Evolutionary conservation across 2,888 invertebrate genomes (phyloP), one percentile per base, ranked within the genome.

Genomic region (Hedychridium roseum): DNA sequence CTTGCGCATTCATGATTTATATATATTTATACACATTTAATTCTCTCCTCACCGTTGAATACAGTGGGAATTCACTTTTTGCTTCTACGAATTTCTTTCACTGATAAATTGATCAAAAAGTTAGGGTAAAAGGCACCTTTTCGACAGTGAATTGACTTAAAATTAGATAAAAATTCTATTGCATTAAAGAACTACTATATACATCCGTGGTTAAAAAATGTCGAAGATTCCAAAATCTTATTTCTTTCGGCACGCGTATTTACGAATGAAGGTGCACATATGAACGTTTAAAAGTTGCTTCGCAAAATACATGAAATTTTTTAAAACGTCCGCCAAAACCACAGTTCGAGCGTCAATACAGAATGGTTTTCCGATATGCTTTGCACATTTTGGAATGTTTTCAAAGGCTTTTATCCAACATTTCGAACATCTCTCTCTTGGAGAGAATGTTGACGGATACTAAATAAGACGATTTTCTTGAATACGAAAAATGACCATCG

Each of bases 171-270:
- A 71, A 73, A 73, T 75, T 68, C 72, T 68, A 66, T 68, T 68
- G 68, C 56, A 61, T 70, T 70, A 73, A 67, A 67, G 63, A 68
- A 68, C 76, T 76, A 76, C 71, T 78, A 78, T 77, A 68, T 78
- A 77, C 78, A 78, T 18, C 58, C 53, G 42, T 55, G 53, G 55
- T 36, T 49, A 60, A 60, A 67, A 63, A 50, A 63, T 66, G 66
- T 50, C 55, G 42, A 60, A 63, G 56, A 61, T 63, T 57, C 59
- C 58, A 59, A 57, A 60, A 60, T 55, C 38, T 55, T 56, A 50
- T 62, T 47, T 54, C 52, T 41, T 53, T 54, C 53, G 31, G 54
- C 43, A 57, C 49, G 53, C 53, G 50, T 55, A 43, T 60, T 58
- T 38, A 21, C 26, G 36, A 43, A 35, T 45, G 47, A 63, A 62